These are phyloP conservation scores for Hyperoodon ampullatus DNA, from an alignment of 2,113 vertebrate genomes.

Conservation along the genomic window DNA sequence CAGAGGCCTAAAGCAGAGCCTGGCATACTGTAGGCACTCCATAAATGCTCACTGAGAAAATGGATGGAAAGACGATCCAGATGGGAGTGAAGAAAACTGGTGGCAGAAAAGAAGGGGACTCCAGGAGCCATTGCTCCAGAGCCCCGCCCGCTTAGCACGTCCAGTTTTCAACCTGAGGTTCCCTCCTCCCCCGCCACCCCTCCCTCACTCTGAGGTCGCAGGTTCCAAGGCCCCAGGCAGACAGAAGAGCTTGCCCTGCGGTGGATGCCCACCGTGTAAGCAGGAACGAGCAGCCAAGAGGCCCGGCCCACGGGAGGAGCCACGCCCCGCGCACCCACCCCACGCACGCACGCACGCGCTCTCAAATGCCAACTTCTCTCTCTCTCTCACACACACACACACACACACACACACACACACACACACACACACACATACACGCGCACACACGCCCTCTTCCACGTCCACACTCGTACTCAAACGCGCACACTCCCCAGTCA, in stretches of 20 bases:
- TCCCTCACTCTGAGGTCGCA: rapidly evolving
- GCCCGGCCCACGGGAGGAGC: neutral
- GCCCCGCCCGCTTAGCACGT: neutral
- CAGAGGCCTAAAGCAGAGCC: neutral
- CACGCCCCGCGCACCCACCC: rapidly evolving
- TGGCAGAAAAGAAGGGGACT: neutral
- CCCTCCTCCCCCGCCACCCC: too few species aligned
- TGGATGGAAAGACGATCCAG: neutral
- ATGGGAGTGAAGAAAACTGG: neutral
- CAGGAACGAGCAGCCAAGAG: rapidly evolving
- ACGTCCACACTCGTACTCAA: neutral
- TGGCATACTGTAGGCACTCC: neutral
- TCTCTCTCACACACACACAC: neutral
- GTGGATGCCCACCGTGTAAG: neutral
- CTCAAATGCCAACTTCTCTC: neutral
- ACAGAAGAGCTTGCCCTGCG: neutral
- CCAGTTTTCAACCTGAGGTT: neutral
- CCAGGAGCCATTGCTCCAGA: neutral
- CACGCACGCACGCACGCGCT: neutral
- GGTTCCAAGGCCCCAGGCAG: neutral
- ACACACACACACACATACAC: neutral
- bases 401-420: neutral
- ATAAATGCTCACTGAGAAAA: neutral
- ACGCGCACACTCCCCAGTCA: neutral
- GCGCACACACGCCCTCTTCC: neutral